A percentile compares a stretch with the other conserved stretches of the same genome.
Evolutionary conservation across 1,140 invertebrate species (phyloP).

Genomic region (Brachionus manjavacas): DNA sequence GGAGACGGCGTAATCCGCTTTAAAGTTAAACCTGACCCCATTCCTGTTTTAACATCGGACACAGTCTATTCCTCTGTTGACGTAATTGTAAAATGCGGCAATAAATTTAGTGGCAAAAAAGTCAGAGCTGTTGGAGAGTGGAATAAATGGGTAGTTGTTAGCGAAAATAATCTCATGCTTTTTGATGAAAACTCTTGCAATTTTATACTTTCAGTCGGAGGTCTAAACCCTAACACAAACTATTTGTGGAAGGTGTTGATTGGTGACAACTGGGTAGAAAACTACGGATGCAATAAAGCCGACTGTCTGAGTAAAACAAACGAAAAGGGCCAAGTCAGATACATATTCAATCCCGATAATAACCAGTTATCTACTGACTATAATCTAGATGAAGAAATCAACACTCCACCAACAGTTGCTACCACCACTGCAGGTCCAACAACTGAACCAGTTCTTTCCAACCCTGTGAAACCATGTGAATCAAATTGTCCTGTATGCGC

Average conservation of each 20-base stretch:
- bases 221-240: background rate
- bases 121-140: slow-evolving; percentile 38
- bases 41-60: background rate
- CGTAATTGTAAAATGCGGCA: background rate
- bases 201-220: background rate
- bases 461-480: slow-evolving; percentile 16
- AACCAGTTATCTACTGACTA: slow-evolving; percentile 11
- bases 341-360: background rate
- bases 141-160: slow-evolving; percentile 12
- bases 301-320: slow-evolving; percentile 31
- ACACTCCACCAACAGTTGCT: background rate
- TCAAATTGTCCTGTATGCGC: slow-evolving; percentile 26
- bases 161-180: background rate
- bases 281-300: slow-evolving; percentile 13
- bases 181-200: slow-evolving; percentile 31
- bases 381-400: background rate
- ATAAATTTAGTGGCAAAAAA: slow-evolving; percentile 11
- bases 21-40: background rate
- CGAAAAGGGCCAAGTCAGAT: background rate
- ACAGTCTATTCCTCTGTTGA: background rate
- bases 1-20: background rate
- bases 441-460: background rate
- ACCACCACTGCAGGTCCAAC: background rate
- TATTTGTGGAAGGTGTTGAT: slow-evolving; percentile 31
- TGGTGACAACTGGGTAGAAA: slow-evolving; percentile 24